phyloP scores from a whole-genome alignment of 2,888 invertebrate genomes.

The Neria commutata region DNA sequence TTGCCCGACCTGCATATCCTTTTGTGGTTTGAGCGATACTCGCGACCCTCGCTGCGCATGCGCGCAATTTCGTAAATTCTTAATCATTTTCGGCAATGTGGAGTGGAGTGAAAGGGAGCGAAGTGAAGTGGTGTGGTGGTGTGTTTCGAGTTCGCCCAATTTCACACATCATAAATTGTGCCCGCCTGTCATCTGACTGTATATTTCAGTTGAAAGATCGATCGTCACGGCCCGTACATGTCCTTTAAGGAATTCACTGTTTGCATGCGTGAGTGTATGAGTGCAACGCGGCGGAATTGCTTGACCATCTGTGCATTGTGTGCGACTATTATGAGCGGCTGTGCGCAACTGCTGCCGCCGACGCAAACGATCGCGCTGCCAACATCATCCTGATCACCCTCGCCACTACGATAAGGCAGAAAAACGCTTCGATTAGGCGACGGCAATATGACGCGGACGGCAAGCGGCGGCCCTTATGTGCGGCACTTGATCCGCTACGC shows the following conservation, averaged over 20 bases:
- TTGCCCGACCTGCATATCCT: too few species aligned
- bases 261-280: not conserved
- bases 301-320: conserved; percentile 5
- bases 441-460: not conserved
- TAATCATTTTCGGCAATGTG: too few species aligned
- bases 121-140: too few species aligned
- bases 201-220: too few species aligned
- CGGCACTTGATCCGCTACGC: not conserved
- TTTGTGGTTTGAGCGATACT: too few species aligned
- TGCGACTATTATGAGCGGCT: too few species aligned
- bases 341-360: too few species aligned
- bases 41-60: not conserved
- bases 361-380: not conserved
- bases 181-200: conserved; percentile 2
- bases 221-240: not conserved
- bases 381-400: not conserved
- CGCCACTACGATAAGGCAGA: conserved; percentile 2
- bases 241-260: not conserved
- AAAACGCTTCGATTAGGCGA: conserved; percentile 27
- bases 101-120: too few species aligned
- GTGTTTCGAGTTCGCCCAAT: not conserved
- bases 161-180: conserved; percentile 5
- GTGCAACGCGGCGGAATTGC: not conserved
- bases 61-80: not conserved
- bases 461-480: too few species aligned